Evolutionary conservation across 1,140 invertebrate species (phyloP).

Genomic region (Agrypnia vestita): DNA sequence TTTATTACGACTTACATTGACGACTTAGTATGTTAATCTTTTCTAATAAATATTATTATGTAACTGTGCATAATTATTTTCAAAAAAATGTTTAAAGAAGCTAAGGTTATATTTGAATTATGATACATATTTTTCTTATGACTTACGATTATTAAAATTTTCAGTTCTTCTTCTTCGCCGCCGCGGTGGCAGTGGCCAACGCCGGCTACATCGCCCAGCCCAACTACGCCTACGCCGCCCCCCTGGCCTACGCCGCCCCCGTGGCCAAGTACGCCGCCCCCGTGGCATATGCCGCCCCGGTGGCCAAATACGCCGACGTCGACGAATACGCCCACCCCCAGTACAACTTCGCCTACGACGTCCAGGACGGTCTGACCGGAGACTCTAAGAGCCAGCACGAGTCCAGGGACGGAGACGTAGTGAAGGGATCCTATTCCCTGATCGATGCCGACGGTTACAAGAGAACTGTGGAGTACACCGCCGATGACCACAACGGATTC

Average conservation of each 20-base stretch:
- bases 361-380: slow-evolving; percentile 75
- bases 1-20: too few species aligned
- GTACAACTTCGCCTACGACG: slow-evolving; percentile 74
- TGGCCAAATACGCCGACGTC: slow-evolving; percentile 38
- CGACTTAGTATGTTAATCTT: too few species aligned
- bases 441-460: slow-evolving; percentile 75
- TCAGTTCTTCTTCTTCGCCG: slow-evolving; percentile 39
- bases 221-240: slow-evolving; percentile 70
- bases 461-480: slow-evolving; percentile 75
- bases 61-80: too few species aligned
- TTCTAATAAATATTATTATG: too few species aligned
- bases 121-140: too few species aligned
- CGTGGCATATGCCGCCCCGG: slow-evolving; percentile 49
- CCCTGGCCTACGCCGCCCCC: slow-evolving; percentile 75
- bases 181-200: slow-evolving; percentile 62
- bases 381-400: slow-evolving; percentile 76
- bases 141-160: too few species aligned
- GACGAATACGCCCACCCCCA: slow-evolving; percentile 73
- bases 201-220: slow-evolving; percentile 65
- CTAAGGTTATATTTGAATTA: too few species aligned
- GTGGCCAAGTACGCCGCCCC: slow-evolving; percentile 63
- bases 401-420: slow-evolving; percentile 73
- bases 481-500: slow-evolving; percentile 73
- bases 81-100: too few species aligned
- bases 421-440: slow-evolving; percentile 73